phyloP scores from a whole-genome alignment of 2,113 vertebrate genomes.

The Meleagris gallopavo region DNA sequence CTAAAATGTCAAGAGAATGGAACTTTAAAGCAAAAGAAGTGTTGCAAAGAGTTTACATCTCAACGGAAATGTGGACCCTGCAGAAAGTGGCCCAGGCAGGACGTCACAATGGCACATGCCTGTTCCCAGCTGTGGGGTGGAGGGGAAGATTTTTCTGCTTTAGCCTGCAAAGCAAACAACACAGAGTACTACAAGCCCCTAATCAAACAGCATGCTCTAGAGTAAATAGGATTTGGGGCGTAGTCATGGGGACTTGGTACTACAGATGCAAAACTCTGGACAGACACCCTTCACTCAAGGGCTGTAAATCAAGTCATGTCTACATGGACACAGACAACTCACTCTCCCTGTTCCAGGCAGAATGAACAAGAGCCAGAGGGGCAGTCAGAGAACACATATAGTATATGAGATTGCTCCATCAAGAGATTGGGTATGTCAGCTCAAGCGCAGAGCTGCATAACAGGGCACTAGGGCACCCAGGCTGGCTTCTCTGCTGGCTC shows the following conservation, averaged over 20 bases:
- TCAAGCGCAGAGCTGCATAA: neutral
- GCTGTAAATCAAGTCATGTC: neutral
- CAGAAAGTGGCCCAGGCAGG: neutral
- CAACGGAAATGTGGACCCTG: neutral
- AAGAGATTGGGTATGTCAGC: neutral
- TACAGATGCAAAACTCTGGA: neutral
- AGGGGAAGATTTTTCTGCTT: neutral
- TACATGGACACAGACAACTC: neutral
- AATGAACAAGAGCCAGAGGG: neutral
- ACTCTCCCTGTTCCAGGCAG: neutral
- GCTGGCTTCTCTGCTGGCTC: neutral
- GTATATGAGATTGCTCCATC: neutral
- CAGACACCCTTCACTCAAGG: neutral
- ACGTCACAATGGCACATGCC: fast-evolving
- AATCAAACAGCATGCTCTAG: neutral
- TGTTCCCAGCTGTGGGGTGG: neutral
- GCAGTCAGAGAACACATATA: fast-evolving
- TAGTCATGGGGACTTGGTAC: neutral
- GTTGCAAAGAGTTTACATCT: neutral
- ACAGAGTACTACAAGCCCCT: neutral
- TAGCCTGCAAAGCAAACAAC: neutral
- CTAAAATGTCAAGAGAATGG: neutral
- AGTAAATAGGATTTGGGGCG: neutral
- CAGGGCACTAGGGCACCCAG: neutral
- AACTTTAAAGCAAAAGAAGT: neutral